Evolutionary conservation across 2,113 vertebrate species (phyloP).

Genomic region (Sterna hirundo): DNA sequence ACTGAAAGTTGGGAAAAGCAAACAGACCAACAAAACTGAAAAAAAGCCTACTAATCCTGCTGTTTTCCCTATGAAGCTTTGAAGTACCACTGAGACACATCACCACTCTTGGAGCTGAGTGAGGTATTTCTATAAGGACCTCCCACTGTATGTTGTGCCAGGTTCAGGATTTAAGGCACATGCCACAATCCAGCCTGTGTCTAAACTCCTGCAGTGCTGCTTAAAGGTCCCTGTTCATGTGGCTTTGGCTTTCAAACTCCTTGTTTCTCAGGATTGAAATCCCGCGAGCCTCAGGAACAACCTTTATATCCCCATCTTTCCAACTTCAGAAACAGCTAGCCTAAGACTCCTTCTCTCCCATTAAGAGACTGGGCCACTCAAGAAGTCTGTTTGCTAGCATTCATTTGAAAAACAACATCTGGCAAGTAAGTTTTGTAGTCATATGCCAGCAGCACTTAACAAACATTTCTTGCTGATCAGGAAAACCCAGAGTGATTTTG

Average conservation of each 20-base stretch:
- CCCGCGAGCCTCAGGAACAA: background rate
- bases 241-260: background rate
- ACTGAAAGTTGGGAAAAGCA: background rate
- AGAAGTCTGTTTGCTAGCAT: background rate
- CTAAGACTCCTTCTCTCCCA: background rate
- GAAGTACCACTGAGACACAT: background rate
- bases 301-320: background rate
- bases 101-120: background rate
- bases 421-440: background rate
- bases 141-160: background rate
- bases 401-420: background rate
- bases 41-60: background rate
- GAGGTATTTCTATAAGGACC: background rate
- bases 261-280: background rate
- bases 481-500: background rate
- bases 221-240: background rate
- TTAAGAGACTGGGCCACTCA: background rate
- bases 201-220: background rate
- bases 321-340: background rate
- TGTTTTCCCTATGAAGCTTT: background rate
- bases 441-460: background rate
- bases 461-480: background rate
- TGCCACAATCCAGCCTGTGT: background rate
- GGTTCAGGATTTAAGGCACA: background rate
- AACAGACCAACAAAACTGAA: background rate